phyloP scores from a whole-genome alignment of 2,888 invertebrate species.

The Chirona hameri region DNA sequence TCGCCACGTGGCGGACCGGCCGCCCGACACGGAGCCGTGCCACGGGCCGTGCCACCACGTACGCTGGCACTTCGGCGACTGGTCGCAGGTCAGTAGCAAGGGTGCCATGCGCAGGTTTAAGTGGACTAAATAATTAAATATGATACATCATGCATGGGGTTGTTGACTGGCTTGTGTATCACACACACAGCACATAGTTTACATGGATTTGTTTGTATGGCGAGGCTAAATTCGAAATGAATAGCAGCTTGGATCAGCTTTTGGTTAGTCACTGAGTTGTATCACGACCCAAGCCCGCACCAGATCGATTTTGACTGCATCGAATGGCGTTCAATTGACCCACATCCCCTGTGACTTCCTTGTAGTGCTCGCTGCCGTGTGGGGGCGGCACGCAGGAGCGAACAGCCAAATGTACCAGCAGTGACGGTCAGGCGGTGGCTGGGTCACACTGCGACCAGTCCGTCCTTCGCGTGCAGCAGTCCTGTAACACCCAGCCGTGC shows the following conservation, averaged over 20 bases:
- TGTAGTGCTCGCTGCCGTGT: constrained; percentile 63
- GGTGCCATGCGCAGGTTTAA: too few relatives aligned
- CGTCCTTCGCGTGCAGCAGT: constrained; percentile 43
- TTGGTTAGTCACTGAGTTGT: too few relatives aligned
- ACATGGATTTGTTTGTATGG: too few relatives aligned
- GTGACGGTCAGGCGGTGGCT: neutral
- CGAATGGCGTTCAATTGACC: neutral
- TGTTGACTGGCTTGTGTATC: too few relatives aligned
- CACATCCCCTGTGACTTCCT: constrained; percentile 34
- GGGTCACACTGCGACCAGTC: neutral
- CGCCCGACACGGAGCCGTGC: constrained; percentile 34
- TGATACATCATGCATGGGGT: too few relatives aligned
- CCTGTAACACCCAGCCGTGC: constrained; percentile 53
- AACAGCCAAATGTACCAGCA: neutral
- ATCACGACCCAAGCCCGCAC: too few relatives aligned
- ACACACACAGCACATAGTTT: too few relatives aligned
- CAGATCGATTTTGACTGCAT: too few relatives aligned
- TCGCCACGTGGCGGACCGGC: constrained; percentile 34
- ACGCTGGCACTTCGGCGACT: constrained; percentile 36
- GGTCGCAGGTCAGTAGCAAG: constrained; percentile 35
- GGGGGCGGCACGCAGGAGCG: constrained; percentile 56
- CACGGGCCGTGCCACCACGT: constrained; percentile 34
- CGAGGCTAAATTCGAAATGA: too few relatives aligned
- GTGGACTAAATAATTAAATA: too few relatives aligned
- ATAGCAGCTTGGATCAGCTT: too few relatives aligned